Percentiles rank a stretch among this genome's conserved stretches.
Conservation (phyloP, 2,797 vertebrate species). For the Dallia pectoralis region DNA sequence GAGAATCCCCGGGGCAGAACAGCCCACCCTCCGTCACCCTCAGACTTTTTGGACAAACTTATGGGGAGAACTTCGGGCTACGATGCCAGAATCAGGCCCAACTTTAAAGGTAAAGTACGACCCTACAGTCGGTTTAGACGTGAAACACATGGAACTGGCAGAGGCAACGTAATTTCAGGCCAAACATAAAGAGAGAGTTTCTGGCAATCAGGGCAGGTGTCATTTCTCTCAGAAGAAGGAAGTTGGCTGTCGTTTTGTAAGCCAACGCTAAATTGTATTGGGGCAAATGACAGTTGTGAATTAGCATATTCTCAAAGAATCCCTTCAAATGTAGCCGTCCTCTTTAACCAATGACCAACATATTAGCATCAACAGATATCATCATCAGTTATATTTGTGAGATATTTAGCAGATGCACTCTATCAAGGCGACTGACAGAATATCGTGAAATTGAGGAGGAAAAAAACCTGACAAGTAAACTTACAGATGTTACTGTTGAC, state of each 20-base stretch:
- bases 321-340: neutral
- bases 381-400: neutral
- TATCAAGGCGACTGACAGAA: too few species aligned
- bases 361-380: neutral
- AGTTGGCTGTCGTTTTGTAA: too few species aligned
- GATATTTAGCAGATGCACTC: too few species aligned
- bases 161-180: neutral
- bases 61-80: constrained; percentile 89
- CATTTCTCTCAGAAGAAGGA: too few species aligned
- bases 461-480: neutral
- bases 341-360: neutral
- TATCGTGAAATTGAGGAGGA: too few species aligned
- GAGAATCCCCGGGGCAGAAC: constrained; percentile 78
- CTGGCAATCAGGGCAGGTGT: too few species aligned
- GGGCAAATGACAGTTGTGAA: too few species aligned
- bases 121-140: neutral
- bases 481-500: neutral
- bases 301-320: too few species aligned
- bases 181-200: neutral
- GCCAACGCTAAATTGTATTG: too few species aligned
- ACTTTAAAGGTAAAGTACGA: constrained; percentile 83
- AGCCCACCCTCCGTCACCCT: constrained; percentile 81
- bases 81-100: constrained; percentile 87
- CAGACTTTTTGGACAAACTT: constrained; percentile 87
- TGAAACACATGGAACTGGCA: neutral